Percentiles rank a stretch among this genome's conserved stretches.
Evolutionary conservation across 1,140 invertebrate species (phyloP).

Genomic region (Leptinotarsa defecta): DNA sequence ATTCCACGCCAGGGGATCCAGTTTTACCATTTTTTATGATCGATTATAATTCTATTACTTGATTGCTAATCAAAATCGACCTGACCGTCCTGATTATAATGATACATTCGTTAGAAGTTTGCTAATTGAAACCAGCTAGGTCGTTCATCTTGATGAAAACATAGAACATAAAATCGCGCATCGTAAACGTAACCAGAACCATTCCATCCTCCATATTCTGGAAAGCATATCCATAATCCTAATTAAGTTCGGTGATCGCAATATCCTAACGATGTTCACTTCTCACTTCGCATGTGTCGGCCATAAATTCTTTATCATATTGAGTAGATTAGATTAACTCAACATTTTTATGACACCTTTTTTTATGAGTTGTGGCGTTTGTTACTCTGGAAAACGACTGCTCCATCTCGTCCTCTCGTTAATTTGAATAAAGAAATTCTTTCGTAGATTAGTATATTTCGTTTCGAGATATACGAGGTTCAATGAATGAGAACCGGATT

Average conservation of each 20-base stretch:
- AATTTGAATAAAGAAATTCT: neutral
- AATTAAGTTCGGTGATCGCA: neutral
- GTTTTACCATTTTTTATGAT: too few species aligned
- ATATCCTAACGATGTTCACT: neutral
- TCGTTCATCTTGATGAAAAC: too few species aligned
- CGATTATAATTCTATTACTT: too few species aligned
- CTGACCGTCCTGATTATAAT: too few species aligned
- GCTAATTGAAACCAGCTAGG: too few species aligned
- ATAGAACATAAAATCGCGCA: too few species aligned
- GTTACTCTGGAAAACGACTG: neutral
- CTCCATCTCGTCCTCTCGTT: neutral
- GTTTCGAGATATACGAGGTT: neutral
- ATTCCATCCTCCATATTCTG: too few species aligned
- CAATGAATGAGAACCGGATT: neutral
- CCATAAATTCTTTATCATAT: neutral
- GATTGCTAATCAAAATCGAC: too few species aligned
- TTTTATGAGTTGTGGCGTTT: neutral
- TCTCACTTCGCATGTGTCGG: slow-evolving; percentile 1
- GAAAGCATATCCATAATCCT: neutral
- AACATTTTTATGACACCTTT: slow-evolving; percentile 6
- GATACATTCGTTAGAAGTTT: too few species aligned
- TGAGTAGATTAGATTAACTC: neutral
- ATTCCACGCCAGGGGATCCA: too few species aligned
- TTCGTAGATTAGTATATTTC: neutral
- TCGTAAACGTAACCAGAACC: too few species aligned